Percentiles rank a stretch among this genome's conserved stretches.
Evolutionary conservation across 2,797 vertebrate genomes (phyloP).

Genomic region (Microchirus variegatus): DNA sequence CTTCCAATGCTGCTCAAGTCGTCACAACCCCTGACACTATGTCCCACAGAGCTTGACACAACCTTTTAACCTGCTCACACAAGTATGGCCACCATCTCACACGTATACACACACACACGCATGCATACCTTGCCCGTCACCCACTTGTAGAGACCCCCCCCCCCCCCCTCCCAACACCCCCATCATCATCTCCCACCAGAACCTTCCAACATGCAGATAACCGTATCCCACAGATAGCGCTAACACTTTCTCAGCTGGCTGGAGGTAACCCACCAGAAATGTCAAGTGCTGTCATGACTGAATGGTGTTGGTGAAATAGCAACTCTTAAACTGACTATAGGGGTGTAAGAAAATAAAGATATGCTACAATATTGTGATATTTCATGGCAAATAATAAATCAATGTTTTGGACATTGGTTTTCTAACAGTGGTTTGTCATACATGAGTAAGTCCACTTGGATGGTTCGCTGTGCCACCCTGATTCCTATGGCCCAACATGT

Average conservation of each 20-base stretch:
- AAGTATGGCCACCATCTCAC: constrained; percentile 22
- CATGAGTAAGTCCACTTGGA: constrained; percentile 90
- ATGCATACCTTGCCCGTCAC: constrained; percentile 47
- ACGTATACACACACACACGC: not conserved
- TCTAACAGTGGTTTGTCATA: too few species aligned
- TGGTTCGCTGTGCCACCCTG: constrained; percentile 95
- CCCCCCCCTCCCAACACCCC: constrained; percentile 42
- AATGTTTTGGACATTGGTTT: too few species aligned
- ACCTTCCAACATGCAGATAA: constrained; percentile 56
- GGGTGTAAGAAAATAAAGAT: too few species aligned
- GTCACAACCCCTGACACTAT: constrained; percentile 19
- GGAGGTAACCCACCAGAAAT: constrained; percentile 68
- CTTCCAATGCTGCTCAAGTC: constrained; percentile 14
- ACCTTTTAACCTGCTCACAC: constrained; percentile 62
- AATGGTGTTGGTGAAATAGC: constrained; percentile 52
- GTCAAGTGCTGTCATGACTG: constrained; percentile 64
- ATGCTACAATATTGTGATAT: too few species aligned
- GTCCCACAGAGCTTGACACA: constrained; percentile 31
- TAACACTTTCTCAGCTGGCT: constrained; percentile 59
- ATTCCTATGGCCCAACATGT: constrained; percentile 97
- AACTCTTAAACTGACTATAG: not conserved
- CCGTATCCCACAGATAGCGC: constrained; percentile 60
- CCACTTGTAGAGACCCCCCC: constrained; percentile 36
- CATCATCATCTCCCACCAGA: constrained; percentile 51
- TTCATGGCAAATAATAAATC: too few species aligned